Evolutionary conservation across 2,888 invertebrate species (phyloP), one percentile per base, ranked within the genome.

Genomic region (Limulus polyphemus): DNA sequence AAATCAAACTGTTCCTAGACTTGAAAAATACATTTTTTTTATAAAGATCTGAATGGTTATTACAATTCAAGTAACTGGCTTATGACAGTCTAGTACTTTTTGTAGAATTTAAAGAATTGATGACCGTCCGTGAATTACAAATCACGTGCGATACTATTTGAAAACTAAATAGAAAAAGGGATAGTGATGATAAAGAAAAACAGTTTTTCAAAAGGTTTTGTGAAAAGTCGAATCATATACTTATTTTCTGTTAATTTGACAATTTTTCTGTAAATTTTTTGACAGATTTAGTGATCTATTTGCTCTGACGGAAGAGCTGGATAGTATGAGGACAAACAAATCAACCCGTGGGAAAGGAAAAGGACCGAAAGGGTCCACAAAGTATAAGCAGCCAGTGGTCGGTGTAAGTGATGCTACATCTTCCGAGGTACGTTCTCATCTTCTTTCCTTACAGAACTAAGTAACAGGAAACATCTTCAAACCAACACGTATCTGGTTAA

Each of bases 251-350:
- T 32, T 5, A 32, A 7, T 32, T 32, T 7, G 7, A 32, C 3
- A 2, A 32, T 32, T 3, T 32, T 32, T 32, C 9, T 51, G 13
- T 51, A n/a, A 3, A 51, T 55, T 14, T 47, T 32, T 16, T 47
- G 54, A 46, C 49, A 69, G 69, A 57, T 69, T 63, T 52, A 68
- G 68, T 65, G 68, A 69, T 61, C 58, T 69, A 59, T 68, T 69
- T 63, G 67, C 69, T 58, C 66, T 68, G 61, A 65, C 67, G 56
- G 69, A 69, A 63, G 69, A 69, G 48, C 52, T 65, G 32, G 66
- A 67, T 16, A 62, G 65, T 50, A 63, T 65, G 14, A 63, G 67
- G 56, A 57, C 61, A 13, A 49, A 65, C 9, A 68, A 69, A 63
- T 61, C 67, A 51, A 55, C 65, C 17, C 61, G 64, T 13, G 67